A percentile compares a stretch with the other conserved stretches of the same genome.
phyloP scores from a whole-genome alignment of 2,113 vertebrate species.

The Cynoglossus semilaevis region DNA sequence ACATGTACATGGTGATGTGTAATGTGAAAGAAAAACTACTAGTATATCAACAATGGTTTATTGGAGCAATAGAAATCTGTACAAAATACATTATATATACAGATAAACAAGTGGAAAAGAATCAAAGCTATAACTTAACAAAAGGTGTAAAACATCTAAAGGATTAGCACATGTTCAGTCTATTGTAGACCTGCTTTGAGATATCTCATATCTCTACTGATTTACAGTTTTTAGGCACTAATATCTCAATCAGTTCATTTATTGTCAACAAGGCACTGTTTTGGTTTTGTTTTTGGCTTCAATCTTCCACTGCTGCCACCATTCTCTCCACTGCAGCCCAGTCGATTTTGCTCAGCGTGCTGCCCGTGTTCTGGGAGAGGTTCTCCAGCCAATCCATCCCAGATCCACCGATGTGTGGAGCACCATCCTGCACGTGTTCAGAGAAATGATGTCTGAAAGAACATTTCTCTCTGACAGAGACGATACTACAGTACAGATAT shows the following conservation, averaged over 20 bases:
- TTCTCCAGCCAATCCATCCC: slow-evolving; percentile 55
- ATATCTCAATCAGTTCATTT: neutral
- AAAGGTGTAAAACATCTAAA: neutral
- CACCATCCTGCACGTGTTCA: slow-evolving; percentile 48
- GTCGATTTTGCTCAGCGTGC: slow-evolving; percentile 87
- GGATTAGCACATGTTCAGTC: neutral
- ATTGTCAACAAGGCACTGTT: too few species aligned
- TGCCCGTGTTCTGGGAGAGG: slow-evolving; percentile 80
- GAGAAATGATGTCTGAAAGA: neutral
- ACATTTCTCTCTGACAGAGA: neutral
- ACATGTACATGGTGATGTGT: too few species aligned
- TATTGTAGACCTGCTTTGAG: too few species aligned
- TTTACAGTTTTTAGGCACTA: slow-evolving; percentile 18
- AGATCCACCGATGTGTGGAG: slow-evolving; percentile 8
- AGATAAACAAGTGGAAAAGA: neutral
- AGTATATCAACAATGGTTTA: too few species aligned
- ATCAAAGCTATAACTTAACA: neutral
- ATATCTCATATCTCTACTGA: neutral
- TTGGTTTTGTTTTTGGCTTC: slow-evolving; percentile 7
- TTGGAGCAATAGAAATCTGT: neutral
- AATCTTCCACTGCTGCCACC: slow-evolving; percentile 75
- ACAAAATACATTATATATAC: slow-evolving; percentile 17
- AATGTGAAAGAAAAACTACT: too few species aligned
- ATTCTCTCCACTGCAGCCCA: slow-evolving; percentile 87
- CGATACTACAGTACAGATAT: neutral